Evolutionary conservation across 2,113 vertebrate genomes (phyloP), one percentile per base, ranked within the genome.

Genomic region (Anhinga rufa): DNA sequence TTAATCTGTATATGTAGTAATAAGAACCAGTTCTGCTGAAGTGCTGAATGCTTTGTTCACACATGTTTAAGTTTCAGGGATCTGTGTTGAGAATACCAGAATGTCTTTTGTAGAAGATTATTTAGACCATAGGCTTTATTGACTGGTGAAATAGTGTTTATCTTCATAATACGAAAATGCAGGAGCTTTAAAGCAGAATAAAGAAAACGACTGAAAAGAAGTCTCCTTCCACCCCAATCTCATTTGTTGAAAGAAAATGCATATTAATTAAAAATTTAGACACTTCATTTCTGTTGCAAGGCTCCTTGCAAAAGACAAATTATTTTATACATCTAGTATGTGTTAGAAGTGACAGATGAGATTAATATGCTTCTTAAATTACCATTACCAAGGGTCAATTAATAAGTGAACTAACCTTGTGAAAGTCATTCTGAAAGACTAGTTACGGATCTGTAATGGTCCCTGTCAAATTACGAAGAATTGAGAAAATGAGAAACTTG

Each of bases 281-380:
- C 97, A 85, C 71, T 97, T 97, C 93, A 93, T 97, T 98, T 98
- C 94, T 96, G 97, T 98, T 97, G 88, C 91, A 96, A 94, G 95
- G 92, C 93, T 97, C 96, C 92, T 97, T 97, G 93, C 96, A 96
- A 91, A 98, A 98, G 96, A 97, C 86, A 93, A 98, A 98, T 98
- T 97, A 95, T 97, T 98, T 98, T 97, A 97, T 98, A 98, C 97
- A 98, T 98, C 97, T 97, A 94, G 82, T 97, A 92, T 97, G 96
- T 92, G 95, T 98, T 98, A 86, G 84, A 97, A 96, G 85, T 98
- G 98, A 98, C 98, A 98, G 97, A 95, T 95, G 97, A 98, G 98
- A 98, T 98, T 98, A 98, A 98, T 98, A 97, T 96, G 96, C 96
- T 96, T 97, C 98, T 98, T 98, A 98, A 98, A 98, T 98, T 98